Evolutionary conservation across 2,888 invertebrate species (phyloP).

Genomic region (Suillia variegata): DNA sequence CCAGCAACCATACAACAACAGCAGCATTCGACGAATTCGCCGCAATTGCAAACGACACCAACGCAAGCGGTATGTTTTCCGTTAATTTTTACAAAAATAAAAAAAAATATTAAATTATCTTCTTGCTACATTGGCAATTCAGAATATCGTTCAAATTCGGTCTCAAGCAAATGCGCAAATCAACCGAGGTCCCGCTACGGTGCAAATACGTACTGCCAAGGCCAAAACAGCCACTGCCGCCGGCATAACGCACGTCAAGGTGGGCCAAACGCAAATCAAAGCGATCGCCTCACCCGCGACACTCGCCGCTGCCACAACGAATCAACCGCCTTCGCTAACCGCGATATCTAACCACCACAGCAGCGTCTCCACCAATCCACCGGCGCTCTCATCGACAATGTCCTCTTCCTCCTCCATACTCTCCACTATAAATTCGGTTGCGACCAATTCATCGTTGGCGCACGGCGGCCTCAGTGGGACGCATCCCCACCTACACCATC

Average conservation of each 20-base stretch:
- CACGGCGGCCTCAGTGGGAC: not conserved
- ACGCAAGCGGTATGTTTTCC: conserved; percentile 59
- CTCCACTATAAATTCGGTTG: conserved; percentile 54
- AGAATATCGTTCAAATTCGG: conserved; percentile 61
- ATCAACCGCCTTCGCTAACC: conserved; percentile 52
- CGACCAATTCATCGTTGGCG: conserved; percentile 32
- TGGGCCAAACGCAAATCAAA: conserved; percentile 61
- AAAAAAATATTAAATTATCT: conserved; percentile 10
- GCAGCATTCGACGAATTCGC: conserved; percentile 46
- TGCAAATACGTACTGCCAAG: conserved; percentile 57
- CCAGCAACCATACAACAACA: conserved; percentile 33
- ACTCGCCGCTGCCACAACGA: conserved; percentile 41
- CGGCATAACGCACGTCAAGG: conserved; percentile 57
- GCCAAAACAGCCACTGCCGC: conserved; percentile 39
- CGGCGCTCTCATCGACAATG: conserved; percentile 42
- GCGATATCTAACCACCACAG: too few species aligned
- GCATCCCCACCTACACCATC: not conserved
- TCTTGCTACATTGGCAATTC: conserved; percentile 22
- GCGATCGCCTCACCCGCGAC: conserved; percentile 42
- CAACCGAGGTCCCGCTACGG: conserved; percentile 53
- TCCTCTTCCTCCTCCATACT: conserved; percentile 41
- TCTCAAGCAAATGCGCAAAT: conserved; percentile 51
- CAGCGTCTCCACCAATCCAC: conserved; percentile 48
- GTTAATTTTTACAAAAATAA: conserved; percentile 31
- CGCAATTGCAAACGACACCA: conserved; percentile 54